These are phyloP conservation scores for Nasonia longicornis DNA, from an alignment of 1,140 invertebrate species.

Conservation along the genomic window DNA sequence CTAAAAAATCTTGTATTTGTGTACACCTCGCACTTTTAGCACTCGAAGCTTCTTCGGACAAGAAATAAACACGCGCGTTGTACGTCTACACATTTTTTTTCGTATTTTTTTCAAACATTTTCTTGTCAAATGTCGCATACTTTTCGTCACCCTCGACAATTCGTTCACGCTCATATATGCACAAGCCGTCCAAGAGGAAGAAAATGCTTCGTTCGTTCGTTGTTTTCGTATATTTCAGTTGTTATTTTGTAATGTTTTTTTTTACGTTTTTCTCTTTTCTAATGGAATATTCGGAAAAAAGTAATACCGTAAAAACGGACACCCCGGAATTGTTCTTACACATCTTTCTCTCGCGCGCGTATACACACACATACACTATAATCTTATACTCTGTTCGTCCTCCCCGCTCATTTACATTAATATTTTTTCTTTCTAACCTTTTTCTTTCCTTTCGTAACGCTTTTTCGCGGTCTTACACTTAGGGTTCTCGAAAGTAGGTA, in stretches of 20 bases:
- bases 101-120: background rate
- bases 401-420: slow-evolving; percentile 33
- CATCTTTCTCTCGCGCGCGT: background rate
- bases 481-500: slow-evolving; percentile 22
- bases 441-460: slow-evolving; percentile 42
- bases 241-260: slow-evolving; percentile 21
- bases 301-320: slow-evolving; percentile 24
- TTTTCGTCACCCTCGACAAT: background rate
- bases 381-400: slow-evolving; percentile 14
- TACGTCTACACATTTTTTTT: background rate
- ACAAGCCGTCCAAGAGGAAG: slow-evolving; percentile 38
- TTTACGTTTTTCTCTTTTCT: slow-evolving; percentile 14
- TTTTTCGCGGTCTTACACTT: slow-evolving; percentile 45
- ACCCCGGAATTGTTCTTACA: slow-evolving; percentile 6
- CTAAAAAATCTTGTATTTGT: background rate
- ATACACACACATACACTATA: background rate
- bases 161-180: slow-evolving; percentile 6
- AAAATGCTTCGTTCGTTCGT: slow-evolving; percentile 44
- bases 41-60: slow-evolving; percentile 19
- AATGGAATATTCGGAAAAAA: slow-evolving; percentile 35
- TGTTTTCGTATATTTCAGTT: slow-evolving; percentile 45
- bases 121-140: background rate
- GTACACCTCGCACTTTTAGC: slow-evolving; percentile 1
- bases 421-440: slow-evolving; percentile 41
- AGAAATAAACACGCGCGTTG: background rate